Percentiles rank a stretch among this genome's conserved stretches.
These are phyloP conservation scores for Ormyrus nitidulus DNA, from an alignment of 2,888 invertebrate genomes.

Conservation along the genomic window DNA sequence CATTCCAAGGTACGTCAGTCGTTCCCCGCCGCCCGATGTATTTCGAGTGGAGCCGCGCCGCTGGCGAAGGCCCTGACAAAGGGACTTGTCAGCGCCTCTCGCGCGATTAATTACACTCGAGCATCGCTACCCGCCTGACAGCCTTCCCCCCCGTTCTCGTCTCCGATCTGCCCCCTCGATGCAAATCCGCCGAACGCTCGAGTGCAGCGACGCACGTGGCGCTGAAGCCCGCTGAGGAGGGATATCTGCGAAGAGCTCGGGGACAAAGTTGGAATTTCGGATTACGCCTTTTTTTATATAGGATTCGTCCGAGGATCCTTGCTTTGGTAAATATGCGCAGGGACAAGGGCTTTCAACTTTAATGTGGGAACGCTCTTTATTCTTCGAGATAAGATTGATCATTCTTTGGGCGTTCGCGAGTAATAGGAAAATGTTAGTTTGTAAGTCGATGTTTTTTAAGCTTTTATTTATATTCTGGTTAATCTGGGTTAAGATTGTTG, in stretches of 20 bases:
- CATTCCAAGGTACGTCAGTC: constrained; percentile 85
- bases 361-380: no score
- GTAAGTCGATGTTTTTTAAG: no score
- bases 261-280: no score
- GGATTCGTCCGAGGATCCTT: no score
- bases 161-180: not conserved
- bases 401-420: no score
- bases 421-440: no score
- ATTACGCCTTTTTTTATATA: no score
- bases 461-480: no score
- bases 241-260: no score
- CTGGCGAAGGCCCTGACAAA: constrained; percentile 4
- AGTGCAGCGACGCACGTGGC: not conserved
- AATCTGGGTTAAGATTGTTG: no score
- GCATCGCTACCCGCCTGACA: not conserved
- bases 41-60: not conserved
- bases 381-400: no score
- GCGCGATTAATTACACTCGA: constrained; percentile 29
- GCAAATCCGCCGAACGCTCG: not conserved
- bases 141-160: not conserved
- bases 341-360: not conserved
- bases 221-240: no score
- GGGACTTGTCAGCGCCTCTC: not conserved
- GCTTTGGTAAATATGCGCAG: not conserved
- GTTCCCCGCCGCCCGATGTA: not conserved